Evolutionary conservation across 2,797 vertebrate genomes (phyloP).

Genomic region (Falco berigora): DNA sequence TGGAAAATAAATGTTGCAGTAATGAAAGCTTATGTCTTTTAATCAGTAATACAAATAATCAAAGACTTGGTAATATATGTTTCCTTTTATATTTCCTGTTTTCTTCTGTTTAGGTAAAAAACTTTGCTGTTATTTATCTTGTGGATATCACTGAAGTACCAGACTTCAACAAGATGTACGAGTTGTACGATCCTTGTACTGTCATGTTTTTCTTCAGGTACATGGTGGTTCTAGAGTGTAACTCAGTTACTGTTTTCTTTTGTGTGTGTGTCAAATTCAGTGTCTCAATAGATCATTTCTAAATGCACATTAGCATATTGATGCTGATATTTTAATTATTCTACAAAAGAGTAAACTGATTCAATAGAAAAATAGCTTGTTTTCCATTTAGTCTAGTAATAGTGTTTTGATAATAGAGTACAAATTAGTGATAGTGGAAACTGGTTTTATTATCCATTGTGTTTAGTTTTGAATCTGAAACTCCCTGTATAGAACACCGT

Average conservation of each 20-base stretch:
- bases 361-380: not conserved
- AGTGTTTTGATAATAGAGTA: not conserved
- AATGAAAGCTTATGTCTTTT: not conserved
- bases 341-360: not conserved
- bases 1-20: not conserved
- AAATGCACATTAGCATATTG: not conserved
- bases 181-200: slow-evolving; percentile 95
- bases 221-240: not conserved
- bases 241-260: not conserved
- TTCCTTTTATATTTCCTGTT: not conserved
- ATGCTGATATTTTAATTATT: not conserved
- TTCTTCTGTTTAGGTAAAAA: slow-evolving; percentile 86
- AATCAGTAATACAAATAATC: not conserved
- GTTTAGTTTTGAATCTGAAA: not conserved
- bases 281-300: not conserved
- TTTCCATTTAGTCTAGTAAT: not conserved
- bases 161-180: slow-evolving; percentile 99
- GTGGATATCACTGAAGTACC: slow-evolving; percentile 99
- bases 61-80: not conserved
- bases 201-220: slow-evolving; percentile 99
- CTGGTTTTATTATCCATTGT: not conserved
- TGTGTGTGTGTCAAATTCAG: not conserved
- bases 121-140: slow-evolving; percentile 97
- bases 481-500: not conserved
- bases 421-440: not conserved